These are phyloP conservation scores for Batillaria attramentaria DNA, from an alignment of 1,140 invertebrate species.

Conservation along the genomic window DNA sequence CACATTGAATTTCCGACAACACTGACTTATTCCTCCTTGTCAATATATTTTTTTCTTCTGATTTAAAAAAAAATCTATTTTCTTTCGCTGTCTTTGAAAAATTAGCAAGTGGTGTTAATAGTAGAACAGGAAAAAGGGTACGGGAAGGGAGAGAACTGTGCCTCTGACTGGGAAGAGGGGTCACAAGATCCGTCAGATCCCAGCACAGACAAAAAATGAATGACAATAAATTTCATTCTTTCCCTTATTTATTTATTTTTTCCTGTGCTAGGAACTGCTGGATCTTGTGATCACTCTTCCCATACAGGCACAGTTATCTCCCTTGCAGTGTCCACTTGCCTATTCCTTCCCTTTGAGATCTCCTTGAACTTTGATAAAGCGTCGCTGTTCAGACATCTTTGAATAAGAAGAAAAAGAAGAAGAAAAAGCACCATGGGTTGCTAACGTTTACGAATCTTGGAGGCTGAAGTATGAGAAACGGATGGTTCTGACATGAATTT, in stretches of 20 bases:
- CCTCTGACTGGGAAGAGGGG: background rate
- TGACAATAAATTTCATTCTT: background rate
- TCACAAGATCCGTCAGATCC: background rate
- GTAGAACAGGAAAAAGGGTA: background rate
- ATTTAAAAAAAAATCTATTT: background rate
- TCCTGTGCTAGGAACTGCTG: too few relatives aligned
- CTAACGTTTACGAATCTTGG: too few relatives aligned
- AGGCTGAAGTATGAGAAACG: too few relatives aligned
- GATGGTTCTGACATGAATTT: too few relatives aligned
- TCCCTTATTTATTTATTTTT: too few relatives aligned
- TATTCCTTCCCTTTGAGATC: background rate
- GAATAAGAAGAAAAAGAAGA: background rate
- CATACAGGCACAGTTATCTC: background rate
- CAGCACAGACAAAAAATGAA: background rate
- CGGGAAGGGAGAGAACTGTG: background rate
- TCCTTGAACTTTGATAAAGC: background rate
- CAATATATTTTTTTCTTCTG: too few relatives aligned
- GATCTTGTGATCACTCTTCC: too few relatives aligned
- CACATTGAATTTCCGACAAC: too few relatives aligned
- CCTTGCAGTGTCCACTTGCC: background rate
- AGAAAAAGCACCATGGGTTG: background rate
- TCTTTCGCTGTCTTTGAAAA: background rate
- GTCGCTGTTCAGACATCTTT: background rate
- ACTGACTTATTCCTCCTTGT: too few relatives aligned
- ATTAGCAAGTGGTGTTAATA: background rate